Percentiles rank a stretch among this genome's conserved stretches.
phyloP scores from a whole-genome alignment of 2,797 vertebrate species.

The Epinephelus malabaricus region DNA sequence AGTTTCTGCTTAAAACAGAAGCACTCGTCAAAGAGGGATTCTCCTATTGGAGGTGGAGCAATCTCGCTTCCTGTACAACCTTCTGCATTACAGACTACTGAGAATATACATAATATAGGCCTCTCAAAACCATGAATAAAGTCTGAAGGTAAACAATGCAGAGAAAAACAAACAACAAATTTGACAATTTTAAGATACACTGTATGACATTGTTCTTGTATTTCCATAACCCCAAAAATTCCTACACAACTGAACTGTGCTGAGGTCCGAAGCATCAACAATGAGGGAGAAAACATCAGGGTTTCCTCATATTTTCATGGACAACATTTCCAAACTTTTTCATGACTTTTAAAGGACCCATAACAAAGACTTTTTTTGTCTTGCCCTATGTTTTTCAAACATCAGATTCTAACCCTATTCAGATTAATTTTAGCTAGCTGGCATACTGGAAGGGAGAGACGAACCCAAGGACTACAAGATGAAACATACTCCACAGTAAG shows the following conservation, averaged over 20 bases:
- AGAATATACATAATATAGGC: not conserved
- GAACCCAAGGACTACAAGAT: too few species aligned
- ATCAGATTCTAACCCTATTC: too few species aligned
- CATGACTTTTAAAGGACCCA: too few species aligned
- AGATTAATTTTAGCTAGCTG: too few species aligned
- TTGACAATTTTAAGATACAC: not conserved
- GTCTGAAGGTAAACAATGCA: conserved; percentile 10
- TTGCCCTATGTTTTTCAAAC: too few species aligned
- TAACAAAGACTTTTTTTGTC: too few species aligned
- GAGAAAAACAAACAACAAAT: not conserved
- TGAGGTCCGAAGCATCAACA: not conserved
- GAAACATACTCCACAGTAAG: too few species aligned
- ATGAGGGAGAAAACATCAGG: not conserved
- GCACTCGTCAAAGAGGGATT: not conserved
- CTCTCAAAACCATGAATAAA: conserved; percentile 10
- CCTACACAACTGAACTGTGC: not conserved
- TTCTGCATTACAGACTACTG: not conserved
- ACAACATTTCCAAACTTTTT: too few species aligned
- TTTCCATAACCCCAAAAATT: not conserved
- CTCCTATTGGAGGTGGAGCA: not conserved
- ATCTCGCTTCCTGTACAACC: conserved; percentile 12
- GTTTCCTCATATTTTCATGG: too few species aligned
- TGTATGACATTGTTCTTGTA: not conserved
- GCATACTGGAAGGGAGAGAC: too few species aligned
- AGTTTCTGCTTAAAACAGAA: conserved; percentile 23